Evolutionary conservation across 2,113 vertebrate genomes (phyloP).

Genomic region (Falco punctatus): DNA sequence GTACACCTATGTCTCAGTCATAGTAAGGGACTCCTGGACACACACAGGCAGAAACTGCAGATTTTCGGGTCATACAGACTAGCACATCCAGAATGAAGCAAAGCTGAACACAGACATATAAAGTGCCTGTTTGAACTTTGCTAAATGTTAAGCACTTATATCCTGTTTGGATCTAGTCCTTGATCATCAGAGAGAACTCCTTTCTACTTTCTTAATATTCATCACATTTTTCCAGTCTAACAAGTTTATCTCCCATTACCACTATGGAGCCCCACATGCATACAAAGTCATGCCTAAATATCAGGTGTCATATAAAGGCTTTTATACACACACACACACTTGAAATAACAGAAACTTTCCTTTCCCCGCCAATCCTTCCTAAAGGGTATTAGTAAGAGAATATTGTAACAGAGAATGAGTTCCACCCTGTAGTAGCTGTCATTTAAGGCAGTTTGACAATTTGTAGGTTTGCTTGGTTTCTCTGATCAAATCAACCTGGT

Average conservation of each 20-base stretch:
- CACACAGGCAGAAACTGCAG: background rate
- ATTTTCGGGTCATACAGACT: background rate
- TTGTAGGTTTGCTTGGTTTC: background rate
- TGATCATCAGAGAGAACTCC: background rate
- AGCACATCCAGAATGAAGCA: background rate
- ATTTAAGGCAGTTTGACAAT: background rate
- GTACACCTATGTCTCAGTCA: background rate
- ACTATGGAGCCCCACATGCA: background rate
- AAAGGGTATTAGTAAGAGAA: background rate
- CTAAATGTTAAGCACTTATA: background rate
- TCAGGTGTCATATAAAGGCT: background rate
- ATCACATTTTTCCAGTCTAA: background rate
- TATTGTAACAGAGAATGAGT: background rate
- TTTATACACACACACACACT: background rate
- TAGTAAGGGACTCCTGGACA: background rate
- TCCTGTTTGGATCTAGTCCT: background rate
- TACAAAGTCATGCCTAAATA: background rate
- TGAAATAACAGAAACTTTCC: background rate
- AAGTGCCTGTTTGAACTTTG: background rate
- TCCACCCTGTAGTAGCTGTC: background rate
- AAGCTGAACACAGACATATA: background rate
- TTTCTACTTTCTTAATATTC: background rate
- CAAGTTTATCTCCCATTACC: background rate
- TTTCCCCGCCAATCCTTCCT: background rate
- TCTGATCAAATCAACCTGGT: background rate